phyloP scores from a whole-genome alignment of 2,797 vertebrate genomes.

The Rhabdomys pumilio region DNA sequence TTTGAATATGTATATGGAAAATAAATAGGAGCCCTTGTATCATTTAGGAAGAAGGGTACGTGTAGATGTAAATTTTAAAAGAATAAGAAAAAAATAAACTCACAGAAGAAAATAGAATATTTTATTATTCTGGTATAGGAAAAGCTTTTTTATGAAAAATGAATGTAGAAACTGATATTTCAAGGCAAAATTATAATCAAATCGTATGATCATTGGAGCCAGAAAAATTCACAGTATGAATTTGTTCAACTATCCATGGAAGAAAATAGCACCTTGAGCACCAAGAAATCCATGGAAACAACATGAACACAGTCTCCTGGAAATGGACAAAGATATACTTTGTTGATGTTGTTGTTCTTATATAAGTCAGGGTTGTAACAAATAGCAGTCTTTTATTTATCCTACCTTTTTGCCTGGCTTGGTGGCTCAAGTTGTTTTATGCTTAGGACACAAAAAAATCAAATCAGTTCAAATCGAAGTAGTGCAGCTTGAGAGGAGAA shows the following conservation, averaged over 20 bases:
- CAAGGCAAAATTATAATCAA: no score
- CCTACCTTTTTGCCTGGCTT: neutral
- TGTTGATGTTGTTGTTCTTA: neutral
- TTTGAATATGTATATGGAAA: no score
- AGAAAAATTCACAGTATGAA: no score
- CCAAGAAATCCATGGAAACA: neutral
- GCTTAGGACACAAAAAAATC: neutral
- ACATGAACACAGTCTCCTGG: neutral
- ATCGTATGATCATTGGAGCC: no score
- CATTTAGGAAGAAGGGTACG: no score
- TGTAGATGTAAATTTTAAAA: no score
- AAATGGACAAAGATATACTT: neutral
- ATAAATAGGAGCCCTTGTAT: no score
- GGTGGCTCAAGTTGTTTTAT: neutral
- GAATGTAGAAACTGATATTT: no score
- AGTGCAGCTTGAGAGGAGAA: neutral
- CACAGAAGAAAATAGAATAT: no score
- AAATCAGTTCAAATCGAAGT: neutral
- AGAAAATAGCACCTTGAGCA: neutral
- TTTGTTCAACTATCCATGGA: neutral
- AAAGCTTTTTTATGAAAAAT: no score
- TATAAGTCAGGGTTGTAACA: neutral
- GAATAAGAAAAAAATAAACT: no score
- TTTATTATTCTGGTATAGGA: no score
- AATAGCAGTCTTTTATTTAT: neutral